Conservation (phyloP, 2,888 invertebrate species). For the Mesorhabditis belari region DNA sequence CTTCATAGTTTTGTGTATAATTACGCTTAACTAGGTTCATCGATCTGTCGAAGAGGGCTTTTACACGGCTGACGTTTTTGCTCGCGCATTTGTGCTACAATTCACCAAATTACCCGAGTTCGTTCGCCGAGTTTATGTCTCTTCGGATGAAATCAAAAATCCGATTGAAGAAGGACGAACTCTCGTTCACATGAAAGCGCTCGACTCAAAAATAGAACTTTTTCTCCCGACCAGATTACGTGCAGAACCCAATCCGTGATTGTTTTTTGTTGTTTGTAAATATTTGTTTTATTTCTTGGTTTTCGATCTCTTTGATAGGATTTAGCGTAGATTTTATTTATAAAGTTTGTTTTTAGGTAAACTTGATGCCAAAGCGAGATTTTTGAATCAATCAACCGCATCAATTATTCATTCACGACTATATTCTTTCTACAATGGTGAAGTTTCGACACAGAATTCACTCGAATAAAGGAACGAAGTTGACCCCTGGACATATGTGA, state of each 20-base stretch:
- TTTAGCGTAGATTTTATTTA: background rate
- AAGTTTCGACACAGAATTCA: slow-evolving; percentile 15
- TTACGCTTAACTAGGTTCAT: slow-evolving; percentile 8
- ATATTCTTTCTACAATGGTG: slow-evolving; percentile 10
- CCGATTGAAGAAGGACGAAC: slow-evolving; percentile 2
- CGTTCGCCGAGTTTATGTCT: slow-evolving; percentile 12
- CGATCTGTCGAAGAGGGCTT: slow-evolving; percentile 9
- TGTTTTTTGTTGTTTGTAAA: background rate
- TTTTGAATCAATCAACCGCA: too few relatives aligned
- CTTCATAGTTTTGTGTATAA: background rate
- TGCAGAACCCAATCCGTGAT: background rate
- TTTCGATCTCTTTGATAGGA: background rate
- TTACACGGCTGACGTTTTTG: slow-evolving; percentile 19
- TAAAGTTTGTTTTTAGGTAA: too few relatives aligned
- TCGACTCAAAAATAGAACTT: slow-evolving; percentile 6
- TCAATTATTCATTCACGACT: too few relatives aligned
- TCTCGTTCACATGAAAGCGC: slow-evolving; percentile 4
- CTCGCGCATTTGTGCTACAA: slow-evolving; percentile 13
- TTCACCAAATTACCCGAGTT: slow-evolving; percentile 19
- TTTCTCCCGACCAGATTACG: slow-evolving; percentile 11
- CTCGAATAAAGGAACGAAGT: background rate
- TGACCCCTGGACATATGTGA: background rate
- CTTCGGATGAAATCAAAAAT: slow-evolving; percentile 3
- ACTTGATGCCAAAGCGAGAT: too few relatives aligned
- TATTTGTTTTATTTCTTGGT: background rate